These are phyloP conservation scores for Pseudopodoces humilis DNA, from an alignment of 2,113 vertebrate genomes.

Conservation along the genomic window DNA sequence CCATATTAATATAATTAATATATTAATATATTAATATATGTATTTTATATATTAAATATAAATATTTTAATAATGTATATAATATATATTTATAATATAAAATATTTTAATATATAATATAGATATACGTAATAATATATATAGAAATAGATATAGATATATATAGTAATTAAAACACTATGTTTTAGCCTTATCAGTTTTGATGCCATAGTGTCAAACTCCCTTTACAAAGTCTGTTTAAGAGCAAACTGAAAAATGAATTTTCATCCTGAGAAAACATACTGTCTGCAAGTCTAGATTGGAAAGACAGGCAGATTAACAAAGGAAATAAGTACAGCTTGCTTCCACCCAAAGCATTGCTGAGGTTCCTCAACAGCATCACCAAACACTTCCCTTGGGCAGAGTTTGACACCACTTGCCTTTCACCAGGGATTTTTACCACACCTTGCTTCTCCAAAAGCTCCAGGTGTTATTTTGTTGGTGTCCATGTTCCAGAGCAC, in stretches of 20 bases:
- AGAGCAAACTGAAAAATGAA: neutral
- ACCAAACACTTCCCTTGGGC: neutral
- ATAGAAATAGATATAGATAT: too few relatives aligned
- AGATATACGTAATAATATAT: too few relatives aligned
- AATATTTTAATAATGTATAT: too few relatives aligned
- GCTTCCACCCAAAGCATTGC: neutral
- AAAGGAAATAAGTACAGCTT: fast-evolving
- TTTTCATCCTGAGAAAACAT: neutral
- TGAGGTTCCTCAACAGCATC: neutral
- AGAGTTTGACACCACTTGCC: neutral
- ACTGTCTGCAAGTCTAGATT: neutral
- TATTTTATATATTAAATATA: too few relatives aligned
- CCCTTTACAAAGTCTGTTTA: neutral
- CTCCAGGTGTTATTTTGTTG: neutral
- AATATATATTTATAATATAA: too few relatives aligned
- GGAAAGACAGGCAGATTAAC: neutral
- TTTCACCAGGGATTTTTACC: neutral
- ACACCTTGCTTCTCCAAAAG: neutral
- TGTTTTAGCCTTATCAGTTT: neutral
- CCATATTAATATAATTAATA: too few relatives aligned
- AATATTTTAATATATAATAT: too few relatives aligned
- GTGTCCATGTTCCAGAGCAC: too few relatives aligned
- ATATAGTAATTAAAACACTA: too few relatives aligned
- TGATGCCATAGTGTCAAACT: neutral
- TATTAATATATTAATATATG: too few relatives aligned